Percentiles rank a stretch among this genome's conserved stretches.
phyloP scores from a whole-genome alignment of 1,140 invertebrate species.

The Calephelis virginiensis region DNA sequence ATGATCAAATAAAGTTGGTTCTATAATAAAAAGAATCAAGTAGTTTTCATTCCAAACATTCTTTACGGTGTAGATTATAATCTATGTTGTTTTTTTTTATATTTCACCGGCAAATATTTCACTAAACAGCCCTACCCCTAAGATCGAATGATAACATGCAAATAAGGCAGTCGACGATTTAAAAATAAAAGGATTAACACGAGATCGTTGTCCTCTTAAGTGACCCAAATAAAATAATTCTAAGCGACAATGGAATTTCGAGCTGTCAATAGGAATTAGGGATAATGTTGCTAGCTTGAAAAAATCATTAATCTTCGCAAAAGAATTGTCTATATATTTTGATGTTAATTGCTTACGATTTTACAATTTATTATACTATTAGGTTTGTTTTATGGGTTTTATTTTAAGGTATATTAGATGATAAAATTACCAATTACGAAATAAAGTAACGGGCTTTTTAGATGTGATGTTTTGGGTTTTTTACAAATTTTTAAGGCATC shows the following conservation, averaged over 20 bases:
- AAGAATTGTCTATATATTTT: slow-evolving; percentile 15
- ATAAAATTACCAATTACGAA: not conserved
- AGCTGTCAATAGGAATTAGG: slow-evolving; percentile 67
- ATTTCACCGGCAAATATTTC: slow-evolving; percentile 65
- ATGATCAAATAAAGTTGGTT: not conserved
- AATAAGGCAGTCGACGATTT: slow-evolving; percentile 55
- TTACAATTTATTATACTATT: slow-evolving; percentile 3
- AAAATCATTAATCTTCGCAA: slow-evolving; percentile 45
- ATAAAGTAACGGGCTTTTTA: not conserved
- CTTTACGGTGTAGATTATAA: slow-evolving; percentile 43
- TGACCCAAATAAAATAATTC: slow-evolving; percentile 73
- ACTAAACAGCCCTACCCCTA: slow-evolving; percentile 58
- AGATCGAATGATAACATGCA: slow-evolving; percentile 64
- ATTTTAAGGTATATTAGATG: not conserved
- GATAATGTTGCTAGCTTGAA: slow-evolving; percentile 65
- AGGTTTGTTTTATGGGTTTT: slow-evolving; percentile 1
- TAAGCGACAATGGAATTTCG: slow-evolving; percentile 49
- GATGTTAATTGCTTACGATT: slow-evolving; percentile 12
- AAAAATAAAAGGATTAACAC: slow-evolving; percentile 64
- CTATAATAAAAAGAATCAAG: slow-evolving; percentile 19
- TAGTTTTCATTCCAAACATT: slow-evolving; percentile 41
- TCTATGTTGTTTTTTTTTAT: slow-evolving; percentile 53
- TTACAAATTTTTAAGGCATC: not conserved
- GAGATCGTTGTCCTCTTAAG: slow-evolving; percentile 61
- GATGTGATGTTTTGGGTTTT: not conserved